Conservation (phyloP, 2,888 invertebrate genomes). For the Cremastinae sp. region DNA sequence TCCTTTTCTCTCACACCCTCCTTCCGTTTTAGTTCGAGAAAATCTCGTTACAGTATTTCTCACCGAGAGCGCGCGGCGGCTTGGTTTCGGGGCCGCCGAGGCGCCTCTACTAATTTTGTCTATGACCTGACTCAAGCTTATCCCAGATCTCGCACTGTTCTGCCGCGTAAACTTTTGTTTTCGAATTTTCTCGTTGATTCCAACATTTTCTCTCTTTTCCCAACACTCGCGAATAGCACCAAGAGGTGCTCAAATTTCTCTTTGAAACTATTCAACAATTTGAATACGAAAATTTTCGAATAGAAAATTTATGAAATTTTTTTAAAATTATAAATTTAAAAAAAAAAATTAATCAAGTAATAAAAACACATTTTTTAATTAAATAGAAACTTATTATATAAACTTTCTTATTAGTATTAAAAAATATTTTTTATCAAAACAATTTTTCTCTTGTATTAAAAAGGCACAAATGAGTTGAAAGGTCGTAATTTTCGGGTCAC, state of each 20-base stretch:
- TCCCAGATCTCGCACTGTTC: too few relatives aligned
- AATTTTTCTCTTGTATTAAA: neutral
- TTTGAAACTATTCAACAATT: too few relatives aligned
- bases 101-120: constrained; percentile 47
- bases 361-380: too few relatives aligned
- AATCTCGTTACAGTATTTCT: constrained; percentile 24
- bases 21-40: neutral
- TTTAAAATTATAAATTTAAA: too few relatives aligned
- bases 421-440: neutral
- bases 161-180: too few relatives aligned
- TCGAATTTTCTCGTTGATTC: neutral
- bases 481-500: constrained; percentile 32
- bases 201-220: too few relatives aligned
- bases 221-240: too few relatives aligned
- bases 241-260: too few relatives aligned
- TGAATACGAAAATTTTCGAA: too few relatives aligned
- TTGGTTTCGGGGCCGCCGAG: constrained; percentile 10
- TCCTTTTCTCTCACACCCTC: neutral
- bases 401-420: neutral
- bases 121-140: constrained; percentile 45
- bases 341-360: too few relatives aligned
- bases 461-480: neutral
- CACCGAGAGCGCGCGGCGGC: neutral
- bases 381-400: too few relatives aligned
- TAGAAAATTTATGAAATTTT: too few relatives aligned